Evolutionary conservation across 2,113 vertebrate genomes (phyloP), one percentile per base, ranked within the genome.

Genomic region (Phyllopteryx taeniolatus): DNA sequence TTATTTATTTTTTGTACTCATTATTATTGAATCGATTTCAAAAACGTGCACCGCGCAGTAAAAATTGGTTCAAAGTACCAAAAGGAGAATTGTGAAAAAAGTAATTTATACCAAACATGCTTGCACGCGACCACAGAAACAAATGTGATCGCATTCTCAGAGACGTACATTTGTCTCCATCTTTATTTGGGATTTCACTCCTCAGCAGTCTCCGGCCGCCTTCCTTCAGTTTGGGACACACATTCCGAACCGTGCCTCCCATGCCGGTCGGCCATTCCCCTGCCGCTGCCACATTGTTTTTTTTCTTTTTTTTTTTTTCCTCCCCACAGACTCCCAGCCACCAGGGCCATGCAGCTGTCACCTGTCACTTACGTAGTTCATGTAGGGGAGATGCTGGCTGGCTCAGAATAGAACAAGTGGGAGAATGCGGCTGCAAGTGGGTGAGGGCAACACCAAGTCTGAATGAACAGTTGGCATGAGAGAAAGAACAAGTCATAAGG

Each of bases 341-440:
- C 90, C 89, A 81, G 64, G 68, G 87, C 76, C 83, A 87, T 68
- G 81, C 91, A 92, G 92, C 91, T 93, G 92, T 90, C 90, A 89
- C 89, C 89, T 91, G 91, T 91, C 92, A 88, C 73, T 92, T 89
- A 70, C 75, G 35, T 70, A 71, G 81, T 19, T 70, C 49, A 80
- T 85, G 78, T 79, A 76, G 72, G 73, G 22, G 74, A 43, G 65
- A 15, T 73, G 83, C 83, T 85, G 72, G 27, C 76, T 72, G 72
- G 79, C 89, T 77, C 74, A 87, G 87, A 90, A 90, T 88, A 89
- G 90, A 84, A 77, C 59, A 54, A 59, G 79, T 78, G 78, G 78
- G 73, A 84, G 79, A 86, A 68, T 86, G 82, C 74, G 5, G 13
- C 66, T 81, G 44, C 70, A 73, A 86, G 70, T 67, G 72, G 71